These are phyloP conservation scores for Agrochola litura DNA, from an alignment of 2,888 invertebrate species.

Conservation along the genomic window DNA sequence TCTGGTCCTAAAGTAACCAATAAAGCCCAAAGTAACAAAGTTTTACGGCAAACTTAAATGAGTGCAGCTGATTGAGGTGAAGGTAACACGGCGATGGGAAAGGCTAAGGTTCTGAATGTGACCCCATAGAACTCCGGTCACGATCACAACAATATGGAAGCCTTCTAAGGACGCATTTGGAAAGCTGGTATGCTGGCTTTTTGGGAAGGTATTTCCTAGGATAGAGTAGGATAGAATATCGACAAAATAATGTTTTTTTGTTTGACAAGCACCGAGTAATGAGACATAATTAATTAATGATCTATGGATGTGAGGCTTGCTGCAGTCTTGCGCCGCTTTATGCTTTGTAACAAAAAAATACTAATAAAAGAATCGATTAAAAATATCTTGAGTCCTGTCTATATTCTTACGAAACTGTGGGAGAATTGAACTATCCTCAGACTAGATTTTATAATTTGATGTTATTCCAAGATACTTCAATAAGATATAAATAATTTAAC, in stretches of 20 bases:
- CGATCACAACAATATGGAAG: conserved; percentile 35
- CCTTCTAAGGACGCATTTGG: conserved; percentile 33
- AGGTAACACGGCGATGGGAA: conserved; percentile 42
- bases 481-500: no score
- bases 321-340: not conserved
- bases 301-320: not conserved
- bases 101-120: conserved; percentile 53
- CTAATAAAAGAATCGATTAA: no score
- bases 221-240: not conserved
- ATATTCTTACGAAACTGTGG: not conserved
- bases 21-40: conserved; percentile 15
- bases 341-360: no score
- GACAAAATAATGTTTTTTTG: no score
- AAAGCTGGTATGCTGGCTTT: not conserved
- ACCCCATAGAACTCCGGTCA: conserved; percentile 49
- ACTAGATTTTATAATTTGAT: not conserved
- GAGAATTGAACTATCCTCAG: not conserved
- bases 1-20: not conserved
- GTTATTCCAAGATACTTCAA: not conserved
- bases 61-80: conserved; percentile 47
- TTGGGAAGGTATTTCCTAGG: not conserved
- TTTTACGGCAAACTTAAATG: conserved; percentile 25
- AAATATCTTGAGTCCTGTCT: not conserved
- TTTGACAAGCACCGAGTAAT: not conserved
- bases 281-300: not conserved